Evolutionary conservation across 23 tunicate species (phyloP), one percentile per base, ranked within the genome.

Genomic region (Styela clava): DNA sequence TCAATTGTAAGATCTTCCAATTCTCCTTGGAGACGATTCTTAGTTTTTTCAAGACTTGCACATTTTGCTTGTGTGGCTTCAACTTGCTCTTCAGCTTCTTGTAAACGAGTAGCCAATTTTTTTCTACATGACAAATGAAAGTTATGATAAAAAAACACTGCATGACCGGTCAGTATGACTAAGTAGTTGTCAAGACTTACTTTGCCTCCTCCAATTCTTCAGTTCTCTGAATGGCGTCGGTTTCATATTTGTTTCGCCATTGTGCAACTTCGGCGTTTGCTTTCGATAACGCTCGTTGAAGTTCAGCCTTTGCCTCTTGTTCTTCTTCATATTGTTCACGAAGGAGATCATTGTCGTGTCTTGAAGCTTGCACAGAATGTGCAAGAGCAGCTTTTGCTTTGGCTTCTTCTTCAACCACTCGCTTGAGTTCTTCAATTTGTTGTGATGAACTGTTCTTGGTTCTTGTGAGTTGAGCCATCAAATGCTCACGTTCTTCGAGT

Each of bases 251-350:
- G 81, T 87, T 87, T 64, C 87, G 74, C 97, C 97, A 91, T 52
- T 91, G 97, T 30, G 89, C 91, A 26, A 91, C 91, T 78, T 91
- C 97, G 31, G 91, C 97, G 33, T 91, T 87, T 20, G 97, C 89
- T 71, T 91, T 91, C 28, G 91, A 86, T 26, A 91, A 71, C n/a
- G 88, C 91, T 74, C 91, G 81, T 56, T 91, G 97, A 64, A 91
- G 74, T 70, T 91, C 97, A 35, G 91, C 87, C 69, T 84, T 91
- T 24, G 88, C 97, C 56, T 91, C 97, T 72, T 86, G 91, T 33
- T 91, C 97, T 62, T 91, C 97, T 52, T 91, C 97, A 81, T 91
- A 86, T 79, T 91, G 97, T 64, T 91, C 97, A 1, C 87, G 91
- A 26, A 89, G 89, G 20, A 89, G 73, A 73, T 89, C 95, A 52